Percentiles rank a stretch among this genome's conserved stretches.
Evolutionary conservation across 2,113 vertebrate genomes (phyloP).

Genomic region (Pedetes capensis): DNA sequence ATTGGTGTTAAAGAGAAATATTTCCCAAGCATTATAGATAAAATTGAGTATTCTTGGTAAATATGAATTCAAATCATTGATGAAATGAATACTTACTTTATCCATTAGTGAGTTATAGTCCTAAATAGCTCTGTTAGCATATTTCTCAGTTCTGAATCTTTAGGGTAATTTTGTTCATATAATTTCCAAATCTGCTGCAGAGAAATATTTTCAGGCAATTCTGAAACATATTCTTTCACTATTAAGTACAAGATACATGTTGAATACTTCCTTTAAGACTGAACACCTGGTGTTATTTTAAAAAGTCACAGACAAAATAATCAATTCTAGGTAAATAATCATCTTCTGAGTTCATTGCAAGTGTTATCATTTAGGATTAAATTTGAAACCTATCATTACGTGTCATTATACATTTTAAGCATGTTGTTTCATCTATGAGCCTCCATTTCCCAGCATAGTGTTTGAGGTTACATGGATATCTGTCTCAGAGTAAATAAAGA

Average conservation of each 20-base stretch:
- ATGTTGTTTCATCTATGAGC: not conserved
- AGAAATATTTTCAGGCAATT: slow-evolving; percentile 54
- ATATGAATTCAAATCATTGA: slow-evolving; percentile 48
- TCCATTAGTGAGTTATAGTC: slow-evolving; percentile 38
- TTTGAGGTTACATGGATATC: not conserved
- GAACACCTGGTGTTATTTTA: not conserved
- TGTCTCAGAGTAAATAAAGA: not conserved
- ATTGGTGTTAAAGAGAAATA: slow-evolving; percentile 56
- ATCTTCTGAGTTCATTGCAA: not conserved
- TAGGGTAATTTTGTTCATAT: slow-evolving; percentile 54
- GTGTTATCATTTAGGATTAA: not conserved
- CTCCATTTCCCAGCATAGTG: not conserved
- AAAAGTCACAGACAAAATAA: not conserved
- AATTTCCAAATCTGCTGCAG: slow-evolving; percentile 34
- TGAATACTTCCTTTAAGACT: not conserved
- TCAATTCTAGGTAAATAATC: slow-evolving; percentile 10
- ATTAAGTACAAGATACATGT: slow-evolving; percentile 5
- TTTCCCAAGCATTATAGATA: slow-evolving; percentile 46
- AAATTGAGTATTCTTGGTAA: slow-evolving; percentile 57
- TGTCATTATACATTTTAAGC: slow-evolving; percentile 3
- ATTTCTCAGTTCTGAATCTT: slow-evolving; percentile 42
- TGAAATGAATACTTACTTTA: slow-evolving; percentile 50
- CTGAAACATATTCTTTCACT: slow-evolving; percentile 28
- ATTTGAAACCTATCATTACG: slow-evolving; percentile 25
- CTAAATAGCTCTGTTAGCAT: slow-evolving; percentile 13